Evolutionary conservation across 2,888 invertebrate genomes (phyloP).

Genomic region (Spilosoma lubricipeda): DNA sequence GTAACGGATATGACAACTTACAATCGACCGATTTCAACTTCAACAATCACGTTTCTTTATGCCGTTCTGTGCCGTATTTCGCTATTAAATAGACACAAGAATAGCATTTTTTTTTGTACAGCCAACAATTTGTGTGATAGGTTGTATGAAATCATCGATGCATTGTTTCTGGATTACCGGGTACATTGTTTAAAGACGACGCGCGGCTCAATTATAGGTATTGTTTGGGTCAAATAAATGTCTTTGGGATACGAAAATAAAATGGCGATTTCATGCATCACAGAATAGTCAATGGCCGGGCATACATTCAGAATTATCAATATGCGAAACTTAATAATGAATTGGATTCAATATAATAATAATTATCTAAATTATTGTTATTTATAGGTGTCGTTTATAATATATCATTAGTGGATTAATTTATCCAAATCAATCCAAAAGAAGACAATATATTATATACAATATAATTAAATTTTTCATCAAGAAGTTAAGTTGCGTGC

Average conservation of each 20-base stretch:
- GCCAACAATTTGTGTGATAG: slow-evolving; percentile 22
- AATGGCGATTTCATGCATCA: slow-evolving; percentile 36
- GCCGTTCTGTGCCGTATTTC: slow-evolving; percentile 27
- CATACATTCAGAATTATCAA: slow-evolving; percentile 23
- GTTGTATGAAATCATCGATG: slow-evolving; percentile 29
- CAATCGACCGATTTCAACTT: slow-evolving; percentile 39
- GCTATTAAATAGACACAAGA: slow-evolving; percentile 28
- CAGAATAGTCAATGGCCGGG: slow-evolving; percentile 34
- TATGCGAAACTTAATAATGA: neutral
- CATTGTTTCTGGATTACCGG: slow-evolving; percentile 35
- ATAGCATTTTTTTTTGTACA: slow-evolving; percentile 14
- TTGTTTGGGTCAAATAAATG: slow-evolving; percentile 48
- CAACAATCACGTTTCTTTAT: slow-evolving; percentile 24
- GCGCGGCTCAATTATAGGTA: slow-evolving; percentile 26
- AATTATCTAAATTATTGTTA: neutral
- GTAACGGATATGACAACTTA: slow-evolving; percentile 65
- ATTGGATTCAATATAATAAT: neutral
- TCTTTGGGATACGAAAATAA: slow-evolving; percentile 28
- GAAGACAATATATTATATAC: no score
- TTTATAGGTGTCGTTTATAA: no score
- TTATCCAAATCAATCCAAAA: no score
- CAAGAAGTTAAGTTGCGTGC: no score
- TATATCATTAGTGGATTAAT: no score
- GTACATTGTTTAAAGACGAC: slow-evolving; percentile 41
- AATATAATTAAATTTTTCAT: no score